A percentile compares a stretch with the other conserved stretches of the same genome.
Evolutionary conservation across 2,797 vertebrate species (phyloP).

Genomic region (Syngnathus rostellatus): DNA sequence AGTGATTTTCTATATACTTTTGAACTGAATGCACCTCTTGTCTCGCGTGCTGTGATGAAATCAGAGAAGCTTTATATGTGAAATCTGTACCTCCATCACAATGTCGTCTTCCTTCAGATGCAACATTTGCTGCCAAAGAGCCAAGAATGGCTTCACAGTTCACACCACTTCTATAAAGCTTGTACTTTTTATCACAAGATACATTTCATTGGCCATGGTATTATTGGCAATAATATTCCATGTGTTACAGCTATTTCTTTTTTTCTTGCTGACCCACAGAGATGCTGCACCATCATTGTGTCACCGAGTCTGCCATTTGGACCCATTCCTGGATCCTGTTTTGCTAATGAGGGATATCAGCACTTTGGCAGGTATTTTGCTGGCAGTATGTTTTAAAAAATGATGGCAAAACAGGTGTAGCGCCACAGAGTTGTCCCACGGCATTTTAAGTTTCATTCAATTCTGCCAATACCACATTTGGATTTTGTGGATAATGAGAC

Average conservation of each 20-base stretch:
- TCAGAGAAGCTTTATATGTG: neutral
- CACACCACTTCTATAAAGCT: neutral
- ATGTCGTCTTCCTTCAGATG: neutral
- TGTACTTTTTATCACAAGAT: neutral
- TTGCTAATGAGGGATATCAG: slow-evolving; percentile 70
- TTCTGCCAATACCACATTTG: slow-evolving; percentile 46
- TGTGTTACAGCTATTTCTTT: slow-evolving; percentile 42
- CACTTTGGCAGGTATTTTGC: slow-evolving; percentile 63
- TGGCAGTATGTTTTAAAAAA: slow-evolving; percentile 57
- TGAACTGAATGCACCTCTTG: neutral
- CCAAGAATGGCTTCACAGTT: neutral
- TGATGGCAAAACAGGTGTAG: slow-evolving; percentile 36
- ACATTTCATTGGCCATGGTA: neutral
- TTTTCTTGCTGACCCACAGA: slow-evolving; percentile 53
- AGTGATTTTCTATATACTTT: neutral
- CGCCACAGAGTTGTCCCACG: slow-evolving; percentile 52
- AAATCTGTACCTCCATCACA: neutral
- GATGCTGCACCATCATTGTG: slow-evolving; percentile 45
- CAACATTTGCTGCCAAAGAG: neutral
- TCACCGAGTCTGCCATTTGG: slow-evolving; percentile 52
- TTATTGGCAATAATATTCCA: neutral
- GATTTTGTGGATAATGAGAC: slow-evolving; percentile 46
- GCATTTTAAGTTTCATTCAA: slow-evolving; percentile 53
- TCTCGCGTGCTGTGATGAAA: neutral
- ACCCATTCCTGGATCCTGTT: slow-evolving; percentile 63